These are phyloP conservation scores for Platyscapa corneri DNA, from an alignment of 1,140 invertebrate species.

Conservation along the genomic window DNA sequence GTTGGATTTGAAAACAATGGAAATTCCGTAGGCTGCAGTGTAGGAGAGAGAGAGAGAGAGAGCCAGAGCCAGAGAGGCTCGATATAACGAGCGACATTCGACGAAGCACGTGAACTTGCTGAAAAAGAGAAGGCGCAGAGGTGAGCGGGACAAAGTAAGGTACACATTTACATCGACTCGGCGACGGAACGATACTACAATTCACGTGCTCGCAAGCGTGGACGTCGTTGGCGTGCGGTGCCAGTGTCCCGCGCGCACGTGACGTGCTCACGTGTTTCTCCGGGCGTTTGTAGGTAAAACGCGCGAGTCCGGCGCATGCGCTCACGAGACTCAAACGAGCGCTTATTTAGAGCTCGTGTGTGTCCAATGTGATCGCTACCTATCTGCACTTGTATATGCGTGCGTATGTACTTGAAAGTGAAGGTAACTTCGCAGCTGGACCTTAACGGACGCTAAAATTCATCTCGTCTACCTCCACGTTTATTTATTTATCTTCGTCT, in stretches of 20 bases:
- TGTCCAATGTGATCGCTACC: neutral
- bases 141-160: neutral
- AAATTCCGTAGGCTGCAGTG: no score
- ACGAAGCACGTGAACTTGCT: slow-evolving; percentile 26
- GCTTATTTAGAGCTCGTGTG: slow-evolving; percentile 23
- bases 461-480: neutral
- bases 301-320: slow-evolving; percentile 3
- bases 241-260: slow-evolving; percentile 41
- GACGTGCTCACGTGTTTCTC: slow-evolving; percentile 43
- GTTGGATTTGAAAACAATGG: neutral
- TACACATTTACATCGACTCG: neutral
- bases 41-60: neutral
- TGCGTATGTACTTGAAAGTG: neutral
- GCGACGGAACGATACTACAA: neutral
- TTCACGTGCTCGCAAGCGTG: slow-evolving; percentile 36
- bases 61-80: neutral
- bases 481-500: no score
- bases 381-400: neutral
- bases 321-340: slow-evolving; percentile 25
- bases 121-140: neutral
- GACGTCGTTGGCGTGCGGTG: neutral
- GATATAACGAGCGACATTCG: neutral
- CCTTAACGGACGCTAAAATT: neutral
- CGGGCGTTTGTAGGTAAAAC: slow-evolving; percentile 33
- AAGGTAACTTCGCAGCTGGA: neutral